A percentile compares a stretch with the other conserved stretches of the same genome.
These are phyloP conservation scores for Goniozus legneri DNA, from an alignment of 1,140 invertebrate species.

Conservation along the genomic window DNA sequence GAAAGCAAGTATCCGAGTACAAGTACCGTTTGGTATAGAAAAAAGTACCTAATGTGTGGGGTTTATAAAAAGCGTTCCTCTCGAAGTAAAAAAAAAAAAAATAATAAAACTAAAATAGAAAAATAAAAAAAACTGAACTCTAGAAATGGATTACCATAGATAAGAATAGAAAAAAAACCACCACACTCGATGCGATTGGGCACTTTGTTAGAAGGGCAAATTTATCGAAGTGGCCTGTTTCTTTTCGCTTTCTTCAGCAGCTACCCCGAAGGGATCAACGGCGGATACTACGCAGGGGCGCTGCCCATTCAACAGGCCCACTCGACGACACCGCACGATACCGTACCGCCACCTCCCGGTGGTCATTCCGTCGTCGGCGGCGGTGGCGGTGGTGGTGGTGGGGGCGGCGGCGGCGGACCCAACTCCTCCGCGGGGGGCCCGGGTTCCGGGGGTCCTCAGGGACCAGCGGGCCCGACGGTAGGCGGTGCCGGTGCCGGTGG, in stretches of 20 bases:
- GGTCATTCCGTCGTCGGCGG: constrained; percentile 49
- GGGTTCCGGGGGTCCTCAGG: constrained; percentile 36
- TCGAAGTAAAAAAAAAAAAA: too few relatives aligned
- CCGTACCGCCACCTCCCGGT: constrained; percentile 60
- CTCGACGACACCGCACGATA: constrained; percentile 72
- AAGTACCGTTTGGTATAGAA: too few relatives aligned
- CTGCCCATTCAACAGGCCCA: constrained; percentile 71
- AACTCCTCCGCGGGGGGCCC: constrained; percentile 44
- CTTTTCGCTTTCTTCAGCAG: constrained; percentile 52
- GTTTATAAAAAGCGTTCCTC: constrained; percentile 20
- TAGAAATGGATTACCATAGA: constrained; percentile 27
- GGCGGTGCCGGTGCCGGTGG: constrained; percentile 32
- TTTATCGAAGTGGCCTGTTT: constrained; percentile 42
- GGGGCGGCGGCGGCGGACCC: constrained; percentile 32
- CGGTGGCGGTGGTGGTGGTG: constrained; percentile 39
- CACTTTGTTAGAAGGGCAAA: constrained; percentile 26
- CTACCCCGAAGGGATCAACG: constrained; percentile 65
- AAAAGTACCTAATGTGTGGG: too few relatives aligned
- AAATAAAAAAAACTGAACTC: too few relatives aligned
- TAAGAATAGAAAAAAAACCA: too few relatives aligned
- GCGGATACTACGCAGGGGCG: constrained; percentile 68
- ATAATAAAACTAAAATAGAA: too few relatives aligned
- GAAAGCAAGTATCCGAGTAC: constrained; percentile 20
- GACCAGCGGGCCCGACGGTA: constrained; percentile 33
- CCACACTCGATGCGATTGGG: too few relatives aligned